Evolutionary conservation across 2,113 vertebrate genomes (phyloP), one percentile per base, ranked within the genome.

Genomic region (Centrocercus urophasianus): DNA sequence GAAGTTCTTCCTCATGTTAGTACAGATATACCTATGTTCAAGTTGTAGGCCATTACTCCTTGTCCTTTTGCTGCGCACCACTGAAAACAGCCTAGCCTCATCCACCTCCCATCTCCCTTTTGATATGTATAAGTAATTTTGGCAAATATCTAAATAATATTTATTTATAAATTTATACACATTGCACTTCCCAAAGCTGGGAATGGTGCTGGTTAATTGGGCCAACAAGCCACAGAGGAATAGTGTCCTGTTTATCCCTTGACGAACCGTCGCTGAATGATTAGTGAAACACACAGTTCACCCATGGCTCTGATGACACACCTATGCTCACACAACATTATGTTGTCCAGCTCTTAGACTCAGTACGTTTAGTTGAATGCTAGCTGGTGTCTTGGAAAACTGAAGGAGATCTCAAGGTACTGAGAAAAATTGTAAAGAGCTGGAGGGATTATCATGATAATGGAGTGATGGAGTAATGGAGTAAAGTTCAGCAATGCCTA

Each of bases 151-250:
- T 50, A 25, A 50, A 50, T 14, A 50, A 25, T 50, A 50, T 25
- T 50, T 50, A 50, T 50, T 50, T 50, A 50, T 50, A 50, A 50
- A 25, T 13, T 50, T 50, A 50, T 50, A 50, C 24, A 25, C 22
- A 25, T 25, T 25, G 12, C n/a, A 20, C 32, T 87, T 74, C 70
- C 38, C 43, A 32, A 82, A 34, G 19, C 34, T 78, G 16, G 11
- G 24, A 93, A 6, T 21, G 15, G 0, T 3, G 5, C 40, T 34
- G 3, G 7, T 25, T 2, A 0, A 13, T 8, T 48, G 42, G 57
- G 36, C 40, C 63, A 64, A 1, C 0, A 0, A 50, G 28, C 40
- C 0, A 0, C 32, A 1, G 0, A 50, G 13, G 42, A 78, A 28
- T 24, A 16, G 16, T 22, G 47, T 69, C 20, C 36, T 48, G 11